These are phyloP conservation scores for Corvus hawaiiensis DNA, from an alignment of 2,113 vertebrate species.

Conservation along the genomic window DNA sequence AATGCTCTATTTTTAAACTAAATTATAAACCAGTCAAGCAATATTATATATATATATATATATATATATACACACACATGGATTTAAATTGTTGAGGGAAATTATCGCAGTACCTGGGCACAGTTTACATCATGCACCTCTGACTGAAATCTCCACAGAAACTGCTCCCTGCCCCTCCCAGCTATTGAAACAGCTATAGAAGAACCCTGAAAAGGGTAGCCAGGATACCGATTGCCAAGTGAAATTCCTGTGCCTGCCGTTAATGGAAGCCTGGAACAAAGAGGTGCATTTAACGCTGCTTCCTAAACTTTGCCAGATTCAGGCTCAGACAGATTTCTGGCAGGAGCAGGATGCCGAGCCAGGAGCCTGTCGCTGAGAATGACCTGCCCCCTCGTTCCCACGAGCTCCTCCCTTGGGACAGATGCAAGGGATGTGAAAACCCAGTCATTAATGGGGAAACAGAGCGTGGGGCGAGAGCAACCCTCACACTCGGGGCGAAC, in stretches of 20 bases:
- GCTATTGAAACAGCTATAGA: conserved; percentile 42
- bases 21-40: not conserved
- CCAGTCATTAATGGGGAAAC: not conserved
- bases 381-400: conserved; percentile 65
- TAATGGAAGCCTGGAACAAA: conserved; percentile 54
- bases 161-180: not conserved
- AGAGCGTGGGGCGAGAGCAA: not conserved
- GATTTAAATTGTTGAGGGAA: not conserved
- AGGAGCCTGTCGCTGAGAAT: conserved; percentile 60
- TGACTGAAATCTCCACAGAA: not conserved
- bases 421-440: not conserved
- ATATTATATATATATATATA: not conserved
- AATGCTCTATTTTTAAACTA: not conserved
- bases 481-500: not conserved
- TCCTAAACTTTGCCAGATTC: conserved; percentile 38
- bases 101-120: not conserved
- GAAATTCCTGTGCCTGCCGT: conserved; percentile 47
- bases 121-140: not conserved
- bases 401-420: conserved; percentile 64
- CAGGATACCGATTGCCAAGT: conserved; percentile 43
- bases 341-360: not conserved
- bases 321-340: conserved; percentile 58
- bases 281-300: conserved; percentile 24
- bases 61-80: not conserved
- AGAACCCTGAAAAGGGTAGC: conserved; percentile 52